Evolutionary conservation across 2,113 vertebrate genomes (phyloP).

Genomic region (Channa argus): DNA sequence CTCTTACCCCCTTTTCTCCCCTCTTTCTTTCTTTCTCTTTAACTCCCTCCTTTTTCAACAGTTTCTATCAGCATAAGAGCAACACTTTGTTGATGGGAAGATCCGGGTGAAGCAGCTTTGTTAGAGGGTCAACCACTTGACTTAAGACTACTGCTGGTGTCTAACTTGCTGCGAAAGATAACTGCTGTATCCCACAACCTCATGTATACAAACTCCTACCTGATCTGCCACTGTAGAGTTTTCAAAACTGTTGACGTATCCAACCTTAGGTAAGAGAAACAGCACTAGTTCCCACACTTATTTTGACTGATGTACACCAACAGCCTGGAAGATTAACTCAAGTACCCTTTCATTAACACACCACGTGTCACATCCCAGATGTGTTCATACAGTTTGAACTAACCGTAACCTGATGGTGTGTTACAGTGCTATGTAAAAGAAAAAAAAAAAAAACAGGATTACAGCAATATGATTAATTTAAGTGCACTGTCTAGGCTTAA

Average conservation of each 20-base stretch:
- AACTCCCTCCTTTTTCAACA: slow-evolving; percentile 69
- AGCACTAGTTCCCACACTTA: neutral
- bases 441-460: no score
- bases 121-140: slow-evolving; percentile 65
- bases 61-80: slow-evolving; percentile 63
- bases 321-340: neutral
- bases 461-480: no score
- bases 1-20: slow-evolving; percentile 71
- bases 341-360: neutral
- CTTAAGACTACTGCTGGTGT: slow-evolving; percentile 43
- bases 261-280: slow-evolving; percentile 3
- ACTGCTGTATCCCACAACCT: slow-evolving; percentile 38
- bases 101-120: slow-evolving; percentile 65
- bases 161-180: slow-evolving; percentile 37
- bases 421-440: no score
- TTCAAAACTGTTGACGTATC: slow-evolving; percentile 10
- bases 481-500: no score
- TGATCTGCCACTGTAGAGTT: slow-evolving; percentile 15
- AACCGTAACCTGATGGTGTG: no score
- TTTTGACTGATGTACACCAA: neutral
- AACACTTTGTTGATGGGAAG: slow-evolving; percentile 70
- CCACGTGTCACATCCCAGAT: slow-evolving; percentile 7
- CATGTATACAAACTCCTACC: slow-evolving; percentile 58
- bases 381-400: neutral
- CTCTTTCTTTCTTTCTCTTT: slow-evolving; percentile 67